Percentiles rank a stretch among this genome's conserved stretches.
phyloP scores from a whole-genome alignment of 2,113 vertebrate species.

The Campylorhamphus procurvoides region DNA sequence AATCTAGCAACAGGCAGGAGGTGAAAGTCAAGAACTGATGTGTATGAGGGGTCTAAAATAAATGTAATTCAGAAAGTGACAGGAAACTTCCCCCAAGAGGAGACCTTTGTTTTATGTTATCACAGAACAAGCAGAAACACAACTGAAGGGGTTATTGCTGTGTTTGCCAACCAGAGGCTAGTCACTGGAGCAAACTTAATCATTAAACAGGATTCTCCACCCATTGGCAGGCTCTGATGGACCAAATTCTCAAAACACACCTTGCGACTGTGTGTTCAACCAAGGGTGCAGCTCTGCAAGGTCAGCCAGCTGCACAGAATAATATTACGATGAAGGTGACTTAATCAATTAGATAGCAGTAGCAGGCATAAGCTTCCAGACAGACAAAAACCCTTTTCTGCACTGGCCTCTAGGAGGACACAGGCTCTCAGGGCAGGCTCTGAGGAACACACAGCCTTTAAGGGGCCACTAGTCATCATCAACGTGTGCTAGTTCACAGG shows the following conservation, averaged over 20 bases:
- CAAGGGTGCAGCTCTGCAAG: background rate
- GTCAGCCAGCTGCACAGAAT: background rate
- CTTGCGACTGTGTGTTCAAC: background rate
- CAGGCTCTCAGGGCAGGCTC: background rate
- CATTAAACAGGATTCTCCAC: slow-evolving; percentile 19
- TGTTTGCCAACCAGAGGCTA: slow-evolving; percentile 36
- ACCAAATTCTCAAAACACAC: background rate
- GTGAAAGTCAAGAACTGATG: slow-evolving; percentile 38
- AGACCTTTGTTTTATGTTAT: slow-evolving; percentile 55
- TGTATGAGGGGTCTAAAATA: background rate
- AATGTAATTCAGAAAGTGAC: slow-evolving; percentile 26
- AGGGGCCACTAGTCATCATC: background rate
- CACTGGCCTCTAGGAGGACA: background rate
- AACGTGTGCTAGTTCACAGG: fast-evolving
- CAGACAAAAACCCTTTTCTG: background rate
- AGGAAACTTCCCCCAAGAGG: slow-evolving; percentile 20
- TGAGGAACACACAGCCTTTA: background rate
- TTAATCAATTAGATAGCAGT: background rate
- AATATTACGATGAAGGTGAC: background rate
- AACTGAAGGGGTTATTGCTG: slow-evolving; percentile 44
- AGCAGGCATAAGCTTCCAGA: background rate
- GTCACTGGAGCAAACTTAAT: slow-evolving; percentile 38
- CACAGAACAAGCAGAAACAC: slow-evolving; percentile 59
- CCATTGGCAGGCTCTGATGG: background rate
- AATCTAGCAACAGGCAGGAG: slow-evolving; percentile 62